phyloP scores from a whole-genome alignment of 2,888 invertebrate genomes.

The Dryococelus australis region DNA sequence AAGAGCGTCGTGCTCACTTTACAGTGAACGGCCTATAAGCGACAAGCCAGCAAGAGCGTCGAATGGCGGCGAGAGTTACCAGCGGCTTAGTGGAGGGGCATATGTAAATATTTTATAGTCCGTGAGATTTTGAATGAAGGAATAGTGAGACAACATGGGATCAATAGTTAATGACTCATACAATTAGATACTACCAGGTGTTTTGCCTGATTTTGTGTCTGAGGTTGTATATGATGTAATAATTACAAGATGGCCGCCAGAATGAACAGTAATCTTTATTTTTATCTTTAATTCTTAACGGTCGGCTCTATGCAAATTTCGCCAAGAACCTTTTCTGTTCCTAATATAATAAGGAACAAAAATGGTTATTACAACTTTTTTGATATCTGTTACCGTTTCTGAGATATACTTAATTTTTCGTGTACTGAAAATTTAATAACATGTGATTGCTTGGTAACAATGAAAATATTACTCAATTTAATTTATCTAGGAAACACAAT shows the following conservation, averaged over 20 bases:
- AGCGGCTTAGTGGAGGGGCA: no score
- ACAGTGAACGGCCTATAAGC: no score
- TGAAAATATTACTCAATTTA: neutral
- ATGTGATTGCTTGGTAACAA: no score
- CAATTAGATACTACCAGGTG: neutral
- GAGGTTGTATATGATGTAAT: neutral
- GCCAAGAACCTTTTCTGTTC: neutral
- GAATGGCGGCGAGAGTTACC: no score
- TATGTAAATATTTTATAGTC: conserved; percentile 4
- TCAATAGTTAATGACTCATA: neutral
- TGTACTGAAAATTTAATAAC: neutral
- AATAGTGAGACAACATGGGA: neutral
- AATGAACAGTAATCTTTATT: neutral
- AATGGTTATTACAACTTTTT: neutral
- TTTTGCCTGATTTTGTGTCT: neutral
- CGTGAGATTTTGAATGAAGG: conserved; percentile 23
- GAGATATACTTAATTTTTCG: neutral
- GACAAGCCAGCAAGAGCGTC: no score
- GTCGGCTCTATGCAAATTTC: neutral
- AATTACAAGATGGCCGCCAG: conserved; percentile 12
- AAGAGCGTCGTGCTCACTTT: no score
- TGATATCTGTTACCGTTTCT: neutral
- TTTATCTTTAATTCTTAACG: neutral
- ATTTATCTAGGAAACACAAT: neutral
- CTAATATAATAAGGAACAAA: neutral